Conservation (phyloP, 2,888 invertebrate species). For the Andrena minutula region DNA sequence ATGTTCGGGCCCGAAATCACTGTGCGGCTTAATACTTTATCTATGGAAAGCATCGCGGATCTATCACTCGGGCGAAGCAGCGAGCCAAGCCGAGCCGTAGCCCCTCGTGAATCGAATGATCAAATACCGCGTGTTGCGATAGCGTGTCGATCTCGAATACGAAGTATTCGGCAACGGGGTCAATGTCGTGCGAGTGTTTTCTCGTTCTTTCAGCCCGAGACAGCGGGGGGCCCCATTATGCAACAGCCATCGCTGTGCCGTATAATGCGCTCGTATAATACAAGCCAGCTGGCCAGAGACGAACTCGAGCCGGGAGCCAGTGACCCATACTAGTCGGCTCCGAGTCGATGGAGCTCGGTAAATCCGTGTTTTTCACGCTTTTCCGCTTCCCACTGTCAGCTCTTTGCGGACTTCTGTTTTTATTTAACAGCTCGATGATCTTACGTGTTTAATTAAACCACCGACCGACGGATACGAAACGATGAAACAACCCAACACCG, state of each 20-base stretch:
- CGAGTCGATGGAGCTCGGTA: slow-evolving; percentile 42
- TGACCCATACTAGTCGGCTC: slow-evolving; percentile 45
- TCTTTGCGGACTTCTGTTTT: slow-evolving; percentile 23
- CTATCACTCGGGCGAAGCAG: background rate
- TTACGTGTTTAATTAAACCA: slow-evolving; percentile 36
- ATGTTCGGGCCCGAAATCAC: no score
- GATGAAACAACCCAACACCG: background rate
- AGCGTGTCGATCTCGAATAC: slow-evolving; percentile 28
- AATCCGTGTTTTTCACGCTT: slow-evolving; percentile 49
- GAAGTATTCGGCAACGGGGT: slow-evolving; percentile 63
- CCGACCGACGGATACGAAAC: slow-evolving; percentile 6
- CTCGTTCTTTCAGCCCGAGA: slow-evolving; percentile 35
- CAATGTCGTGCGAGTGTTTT: slow-evolving; percentile 63
- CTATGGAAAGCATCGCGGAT: background rate
- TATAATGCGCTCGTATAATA: slow-evolving; percentile 31
- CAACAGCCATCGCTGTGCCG: slow-evolving; percentile 29
- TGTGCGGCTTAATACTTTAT: no score
- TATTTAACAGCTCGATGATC: slow-evolving; percentile 48
- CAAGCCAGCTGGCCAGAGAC: slow-evolving; percentile 38
- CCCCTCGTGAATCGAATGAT: slow-evolving; percentile 27
- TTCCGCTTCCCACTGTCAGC: slow-evolving; percentile 5
- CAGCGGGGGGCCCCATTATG: slow-evolving; percentile 38
- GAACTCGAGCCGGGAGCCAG: slow-evolving; percentile 37
- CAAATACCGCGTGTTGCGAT: slow-evolving; percentile 26
- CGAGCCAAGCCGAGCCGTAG: background rate